A percentile compares a stretch with the other conserved stretches of the same genome.
Conservation (phyloP, 2,113 vertebrate genomes). For the Nycticryphes semicollaris region DNA sequence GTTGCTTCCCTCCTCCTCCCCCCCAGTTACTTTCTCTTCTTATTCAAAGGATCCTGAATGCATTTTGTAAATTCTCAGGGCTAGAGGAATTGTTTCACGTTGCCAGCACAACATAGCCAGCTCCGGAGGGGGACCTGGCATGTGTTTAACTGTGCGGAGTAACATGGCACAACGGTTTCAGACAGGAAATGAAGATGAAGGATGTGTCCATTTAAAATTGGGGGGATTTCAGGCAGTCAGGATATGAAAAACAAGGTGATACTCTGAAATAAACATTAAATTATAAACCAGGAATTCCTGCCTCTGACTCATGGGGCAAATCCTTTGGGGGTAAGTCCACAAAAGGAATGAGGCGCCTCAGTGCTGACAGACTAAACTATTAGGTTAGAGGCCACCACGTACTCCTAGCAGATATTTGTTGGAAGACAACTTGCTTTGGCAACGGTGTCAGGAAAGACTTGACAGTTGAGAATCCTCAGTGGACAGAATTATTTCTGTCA, state of each 20-base stretch:
- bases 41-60: neutral
- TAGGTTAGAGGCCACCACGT: conserved; percentile 40
- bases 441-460: conserved; percentile 15
- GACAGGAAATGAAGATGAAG: conserved; percentile 17
- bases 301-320: conserved; percentile 61
- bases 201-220: conserved; percentile 17
- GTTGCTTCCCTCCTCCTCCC: neutral
- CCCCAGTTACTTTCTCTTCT: neutral
- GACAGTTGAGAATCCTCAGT: conserved; percentile 21
- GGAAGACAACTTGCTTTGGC: conserved; percentile 22
- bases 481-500: conserved; percentile 27
- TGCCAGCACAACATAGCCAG: neutral
- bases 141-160: neutral
- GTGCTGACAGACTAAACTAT: neutral
- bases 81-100: neutral
- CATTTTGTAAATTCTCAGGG: neutral
- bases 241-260: conserved; percentile 59
- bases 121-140: neutral
- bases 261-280: conserved; percentile 57
- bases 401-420: neutral
- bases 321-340: conserved; percentile 54
- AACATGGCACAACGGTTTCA: neutral
- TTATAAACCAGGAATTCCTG: conserved; percentile 70
- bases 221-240: neutral
- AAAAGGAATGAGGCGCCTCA: conserved; percentile 19